Evolutionary conservation across 2,797 vertebrate species (phyloP).

Genomic region (Manis pentadactyla): DNA sequence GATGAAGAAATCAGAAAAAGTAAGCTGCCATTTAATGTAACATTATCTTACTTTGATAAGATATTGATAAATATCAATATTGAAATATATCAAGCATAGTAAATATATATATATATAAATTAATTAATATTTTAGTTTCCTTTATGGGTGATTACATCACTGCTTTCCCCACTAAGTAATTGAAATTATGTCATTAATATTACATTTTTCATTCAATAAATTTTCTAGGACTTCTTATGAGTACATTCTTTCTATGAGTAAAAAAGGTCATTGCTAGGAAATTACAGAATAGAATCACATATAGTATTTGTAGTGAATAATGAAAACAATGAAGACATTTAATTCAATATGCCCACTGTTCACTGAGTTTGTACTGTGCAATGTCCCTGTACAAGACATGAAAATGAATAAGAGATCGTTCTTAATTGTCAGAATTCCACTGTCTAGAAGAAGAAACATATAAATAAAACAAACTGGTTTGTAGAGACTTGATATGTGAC

Average conservation of each 20-base stretch:
- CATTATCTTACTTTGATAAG: neutral
- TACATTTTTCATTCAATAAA: neutral
- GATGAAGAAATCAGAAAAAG: neutral
- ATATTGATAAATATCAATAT: neutral
- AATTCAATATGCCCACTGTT: neutral
- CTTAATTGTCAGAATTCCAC: neutral
- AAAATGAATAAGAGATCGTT: neutral
- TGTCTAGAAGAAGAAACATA: neutral
- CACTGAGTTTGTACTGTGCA: neutral
- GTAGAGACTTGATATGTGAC: neutral
- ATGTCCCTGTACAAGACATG: neutral
- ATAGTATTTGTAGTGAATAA: neutral
- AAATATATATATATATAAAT: neutral
- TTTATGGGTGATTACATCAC: neutral
- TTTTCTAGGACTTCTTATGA: neutral
- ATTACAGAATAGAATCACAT: neutral
- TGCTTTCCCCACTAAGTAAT: neutral
- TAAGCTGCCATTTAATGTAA: neutral
- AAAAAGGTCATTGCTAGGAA: constrained; percentile 25
- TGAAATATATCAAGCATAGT: neutral
- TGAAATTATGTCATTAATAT: neutral
- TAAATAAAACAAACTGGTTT: neutral
- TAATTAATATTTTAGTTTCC: neutral
- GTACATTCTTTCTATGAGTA: neutral
- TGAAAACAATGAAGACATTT: constrained; percentile 1